A percentile compares a stretch with the other conserved stretches of the same genome.
Conservation (phyloP, 1,140 invertebrate species). For the Maniola jurtina region DNA sequence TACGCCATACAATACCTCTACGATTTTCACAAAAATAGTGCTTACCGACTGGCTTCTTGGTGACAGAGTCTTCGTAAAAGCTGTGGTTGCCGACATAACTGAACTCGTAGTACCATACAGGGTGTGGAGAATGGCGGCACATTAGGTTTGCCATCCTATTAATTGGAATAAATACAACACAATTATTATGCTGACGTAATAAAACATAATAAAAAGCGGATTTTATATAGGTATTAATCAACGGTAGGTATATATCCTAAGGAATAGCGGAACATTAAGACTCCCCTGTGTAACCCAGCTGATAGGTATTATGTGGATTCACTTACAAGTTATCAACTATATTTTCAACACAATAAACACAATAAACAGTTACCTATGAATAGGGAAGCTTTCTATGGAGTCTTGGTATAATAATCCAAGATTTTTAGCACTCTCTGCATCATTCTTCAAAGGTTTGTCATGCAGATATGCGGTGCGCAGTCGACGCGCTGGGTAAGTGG, state of each 20-base stretch:
- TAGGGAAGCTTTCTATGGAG: slow-evolving; percentile 47
- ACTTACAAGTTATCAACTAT: too few species aligned
- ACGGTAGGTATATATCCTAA: too few species aligned
- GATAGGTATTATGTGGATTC: too few species aligned
- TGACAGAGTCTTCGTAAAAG: slow-evolving; percentile 54
- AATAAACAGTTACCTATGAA: slow-evolving; percentile 45
- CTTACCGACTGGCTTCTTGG: slow-evolving; percentile 54
- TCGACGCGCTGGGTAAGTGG: slow-evolving; percentile 7
- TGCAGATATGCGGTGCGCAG: slow-evolving; percentile 44
- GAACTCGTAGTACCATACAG: slow-evolving; percentile 61
- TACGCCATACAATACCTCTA: too few species aligned
- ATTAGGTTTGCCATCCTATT: slow-evolving; percentile 57
- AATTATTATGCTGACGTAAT: not conserved
- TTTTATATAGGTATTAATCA: too few species aligned
- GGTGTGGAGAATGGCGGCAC: slow-evolving; percentile 49
- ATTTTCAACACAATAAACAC: not conserved
- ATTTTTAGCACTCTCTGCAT: slow-evolving; percentile 34
- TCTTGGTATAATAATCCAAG: slow-evolving; percentile 58
- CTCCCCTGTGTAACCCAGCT: too few species aligned
- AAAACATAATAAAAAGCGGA: not conserved
- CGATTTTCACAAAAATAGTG: not conserved
- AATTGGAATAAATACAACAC: not conserved
- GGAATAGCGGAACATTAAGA: too few species aligned
- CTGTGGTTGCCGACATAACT: slow-evolving; percentile 58
- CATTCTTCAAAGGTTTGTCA: slow-evolving; percentile 42